These are phyloP conservation scores for Rhabdomys pumilio DNA, from an alignment of 2,797 vertebrate genomes.

Conservation along the genomic window DNA sequence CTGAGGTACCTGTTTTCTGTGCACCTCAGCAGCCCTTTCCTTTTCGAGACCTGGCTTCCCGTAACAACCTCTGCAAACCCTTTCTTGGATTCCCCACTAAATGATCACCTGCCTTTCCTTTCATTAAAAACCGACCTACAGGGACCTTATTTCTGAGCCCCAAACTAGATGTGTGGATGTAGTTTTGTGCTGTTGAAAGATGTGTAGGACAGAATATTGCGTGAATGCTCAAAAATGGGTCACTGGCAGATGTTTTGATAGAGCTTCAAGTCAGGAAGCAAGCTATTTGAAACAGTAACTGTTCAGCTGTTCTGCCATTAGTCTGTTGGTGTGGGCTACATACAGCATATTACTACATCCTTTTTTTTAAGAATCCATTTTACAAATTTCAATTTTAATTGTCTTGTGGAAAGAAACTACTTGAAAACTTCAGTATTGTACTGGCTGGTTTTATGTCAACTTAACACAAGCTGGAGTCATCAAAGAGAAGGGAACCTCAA, in stretches of 20 bases:
- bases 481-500: background rate
- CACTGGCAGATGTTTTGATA: background rate
- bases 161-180: constrained; percentile 45
- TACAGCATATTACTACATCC: background rate
- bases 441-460: background rate
- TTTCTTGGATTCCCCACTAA: constrained; percentile 66
- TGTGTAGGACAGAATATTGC: constrained; percentile 53
- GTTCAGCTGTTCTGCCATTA: background rate
- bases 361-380: constrained; percentile 6
- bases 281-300: background rate
- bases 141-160: constrained; percentile 72
- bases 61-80: constrained; percentile 58
- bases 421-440: background rate
- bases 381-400: background rate
- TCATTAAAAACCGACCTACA: constrained; percentile 79
- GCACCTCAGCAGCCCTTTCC: background rate
- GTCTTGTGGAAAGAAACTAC: background rate
- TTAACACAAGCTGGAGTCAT: background rate
- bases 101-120: constrained; percentile 66
- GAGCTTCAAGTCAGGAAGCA: background rate
- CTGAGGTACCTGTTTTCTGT: background rate
- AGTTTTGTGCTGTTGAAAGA: constrained; percentile 60
- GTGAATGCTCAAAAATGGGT: constrained; percentile 41
- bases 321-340: background rate
- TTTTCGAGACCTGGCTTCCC: background rate